These are phyloP conservation scores for Spialia ferax DNA, from an alignment of 2,888 invertebrate species.

Conservation along the genomic window DNA sequence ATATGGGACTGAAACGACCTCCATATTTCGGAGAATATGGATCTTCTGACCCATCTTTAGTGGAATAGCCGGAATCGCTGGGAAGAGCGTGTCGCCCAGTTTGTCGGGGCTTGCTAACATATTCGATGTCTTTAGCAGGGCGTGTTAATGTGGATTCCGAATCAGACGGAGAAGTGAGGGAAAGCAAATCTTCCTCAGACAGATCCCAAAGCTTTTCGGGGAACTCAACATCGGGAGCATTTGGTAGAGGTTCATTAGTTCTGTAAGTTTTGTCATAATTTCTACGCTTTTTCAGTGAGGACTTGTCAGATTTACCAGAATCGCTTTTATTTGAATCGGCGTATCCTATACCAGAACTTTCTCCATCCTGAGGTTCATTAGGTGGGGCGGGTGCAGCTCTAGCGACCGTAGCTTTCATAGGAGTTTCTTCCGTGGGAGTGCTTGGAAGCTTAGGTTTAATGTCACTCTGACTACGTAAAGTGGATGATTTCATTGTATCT, in stretches of 20 bases:
- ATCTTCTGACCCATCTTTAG: constrained; percentile 77
- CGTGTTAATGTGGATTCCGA: constrained; percentile 86
- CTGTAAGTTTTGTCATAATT: constrained; percentile 94
- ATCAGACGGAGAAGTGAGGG: constrained; percentile 84
- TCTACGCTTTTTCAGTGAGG: constrained; percentile 88
- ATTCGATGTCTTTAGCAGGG: constrained; percentile 88
- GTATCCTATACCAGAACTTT: constrained; percentile 83
- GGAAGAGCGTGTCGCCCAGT: constrained; percentile 85
- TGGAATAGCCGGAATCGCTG: constrained; percentile 80
- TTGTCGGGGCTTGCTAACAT: constrained; percentile 86
- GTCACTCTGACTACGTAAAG: constrained; percentile 68
- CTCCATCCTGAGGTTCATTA: constrained; percentile 69
- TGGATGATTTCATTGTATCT: constrained; percentile 79
- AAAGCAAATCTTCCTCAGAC: constrained; percentile 88
- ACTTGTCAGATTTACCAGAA: constrained; percentile 82
- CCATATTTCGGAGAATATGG: constrained; percentile 74
- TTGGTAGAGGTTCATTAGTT: constrained; percentile 93
- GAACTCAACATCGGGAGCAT: constrained; percentile 92
- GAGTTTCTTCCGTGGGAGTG: constrained; percentile 72
- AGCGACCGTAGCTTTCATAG: constrained; percentile 57
- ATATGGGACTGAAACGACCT: constrained; percentile 76
- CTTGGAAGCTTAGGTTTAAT: constrained; percentile 68
- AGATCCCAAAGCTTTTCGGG: constrained; percentile 94
- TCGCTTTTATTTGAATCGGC: constrained; percentile 84
- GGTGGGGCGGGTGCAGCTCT: constrained; percentile 69